Percentiles rank a stretch among this genome's conserved stretches.
Conservation (phyloP, 2,888 invertebrate genomes). For the Drosophila siamana region DNA sequence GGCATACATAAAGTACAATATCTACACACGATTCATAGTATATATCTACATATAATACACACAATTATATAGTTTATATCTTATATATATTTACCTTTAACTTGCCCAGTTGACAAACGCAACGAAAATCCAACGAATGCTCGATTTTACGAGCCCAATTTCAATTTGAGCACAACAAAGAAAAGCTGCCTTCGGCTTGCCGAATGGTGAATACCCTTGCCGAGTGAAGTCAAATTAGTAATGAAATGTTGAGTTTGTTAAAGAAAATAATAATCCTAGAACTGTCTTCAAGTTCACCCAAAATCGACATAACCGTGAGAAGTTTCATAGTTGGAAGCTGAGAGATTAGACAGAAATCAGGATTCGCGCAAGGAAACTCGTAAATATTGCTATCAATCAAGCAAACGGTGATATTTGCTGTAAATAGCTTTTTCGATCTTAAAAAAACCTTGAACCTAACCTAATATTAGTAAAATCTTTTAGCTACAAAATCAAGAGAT, state of each 20-base stretch:
- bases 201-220: background rate
- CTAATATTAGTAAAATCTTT: background rate
- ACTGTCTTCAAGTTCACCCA: no score
- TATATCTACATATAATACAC: constrained; percentile 17
- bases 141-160: constrained; percentile 36
- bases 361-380: background rate
- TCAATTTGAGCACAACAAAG: background rate
- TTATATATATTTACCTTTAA: constrained; percentile 16
- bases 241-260: no score
- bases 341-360: background rate
- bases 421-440: constrained; percentile 1
- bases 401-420: constrained; percentile 7
- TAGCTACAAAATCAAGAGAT: background rate
- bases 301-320: no score
- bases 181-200: background rate
- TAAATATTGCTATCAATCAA: constrained; percentile 11
- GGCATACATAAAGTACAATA: constrained; percentile 6
- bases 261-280: no score
- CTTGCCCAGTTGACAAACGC: constrained; percentile 52
- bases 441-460: background rate
- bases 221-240: background rate
- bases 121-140: constrained; percentile 44
- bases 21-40: constrained; percentile 19
- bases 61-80: constrained; percentile 14
- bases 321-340: no score